A percentile compares a stretch with the other conserved stretches of the same genome.
These are phyloP conservation scores for Melanostigma gelatinosum DNA, from an alignment of 2,113 vertebrate genomes.

Conservation along the genomic window DNA sequence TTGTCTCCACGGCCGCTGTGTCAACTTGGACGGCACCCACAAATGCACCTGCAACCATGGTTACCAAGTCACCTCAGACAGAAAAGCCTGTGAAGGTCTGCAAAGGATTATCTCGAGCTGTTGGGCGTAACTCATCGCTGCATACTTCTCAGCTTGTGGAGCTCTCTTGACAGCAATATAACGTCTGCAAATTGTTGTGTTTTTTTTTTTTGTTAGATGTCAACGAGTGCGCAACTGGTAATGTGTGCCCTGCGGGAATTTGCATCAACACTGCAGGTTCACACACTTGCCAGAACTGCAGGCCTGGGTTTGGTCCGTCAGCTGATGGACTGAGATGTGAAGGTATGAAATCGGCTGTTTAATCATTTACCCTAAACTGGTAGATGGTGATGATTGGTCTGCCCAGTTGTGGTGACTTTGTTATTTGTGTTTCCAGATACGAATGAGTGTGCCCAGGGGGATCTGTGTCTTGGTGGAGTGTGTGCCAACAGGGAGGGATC, in stretches of 20 bases:
- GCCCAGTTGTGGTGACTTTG: constrained; percentile 3
- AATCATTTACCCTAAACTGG: constrained; percentile 19
- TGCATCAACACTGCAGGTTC: constrained; percentile 89
- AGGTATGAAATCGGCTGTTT: constrained; percentile 78
- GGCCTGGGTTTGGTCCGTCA: constrained; percentile 84
- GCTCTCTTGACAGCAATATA: constrained; percentile 33
- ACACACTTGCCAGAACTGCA: constrained; percentile 85
- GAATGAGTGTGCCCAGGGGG: constrained; percentile 83
- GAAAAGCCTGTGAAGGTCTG: constrained; percentile 88
- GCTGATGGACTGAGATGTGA: constrained; percentile 86
- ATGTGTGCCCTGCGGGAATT: constrained; percentile 82
- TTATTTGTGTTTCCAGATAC: constrained; percentile 82
- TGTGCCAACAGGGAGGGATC: constrained; percentile 90
- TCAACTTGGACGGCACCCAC: constrained; percentile 89
- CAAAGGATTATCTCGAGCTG: constrained; percentile 53
- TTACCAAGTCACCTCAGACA: constrained; percentile 82
- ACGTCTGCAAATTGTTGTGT: constrained; percentile 63
- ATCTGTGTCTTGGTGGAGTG: constrained; percentile 83
- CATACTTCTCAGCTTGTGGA: constrained; percentile 17
- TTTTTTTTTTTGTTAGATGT: constrained; percentile 84
- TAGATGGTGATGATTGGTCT: constrained; percentile 7
- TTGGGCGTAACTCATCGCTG: constrained; percentile 52
- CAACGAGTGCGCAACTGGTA: constrained; percentile 83
- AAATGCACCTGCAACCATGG: constrained; percentile 87
- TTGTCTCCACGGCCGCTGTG: constrained; percentile 86